Percentiles rank a stretch among this genome's conserved stretches.
Conservation (phyloP, 2,797 vertebrate genomes). For the Scleropages formosus region DNA sequence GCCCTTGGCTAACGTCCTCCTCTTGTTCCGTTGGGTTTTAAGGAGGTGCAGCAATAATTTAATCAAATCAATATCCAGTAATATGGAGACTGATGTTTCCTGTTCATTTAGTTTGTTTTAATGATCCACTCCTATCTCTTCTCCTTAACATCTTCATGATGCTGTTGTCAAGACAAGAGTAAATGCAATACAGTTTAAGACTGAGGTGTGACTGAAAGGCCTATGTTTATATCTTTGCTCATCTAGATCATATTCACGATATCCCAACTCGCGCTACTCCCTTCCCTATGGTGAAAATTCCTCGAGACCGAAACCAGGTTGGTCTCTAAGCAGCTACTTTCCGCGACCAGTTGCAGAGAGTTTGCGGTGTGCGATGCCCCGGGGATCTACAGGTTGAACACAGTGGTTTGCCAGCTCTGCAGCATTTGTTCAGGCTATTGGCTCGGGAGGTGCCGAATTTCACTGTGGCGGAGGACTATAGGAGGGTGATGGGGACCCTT, state of each 20-base stretch:
- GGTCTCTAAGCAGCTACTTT: background rate
- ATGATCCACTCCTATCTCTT: too few relatives aligned
- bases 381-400: conserved; percentile 45
- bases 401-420: conserved; percentile 61
- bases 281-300: background rate
- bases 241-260: background rate
- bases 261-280: background rate
- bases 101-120: too few relatives aligned
- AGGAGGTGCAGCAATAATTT: too few relatives aligned
- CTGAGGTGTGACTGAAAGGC: too few relatives aligned
- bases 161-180: too few relatives aligned
- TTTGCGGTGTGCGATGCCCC: background rate
- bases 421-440: conserved; percentile 62
- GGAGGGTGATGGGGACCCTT: conserved; percentile 44
- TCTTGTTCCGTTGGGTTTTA: too few relatives aligned
- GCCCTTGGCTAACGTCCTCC: too few relatives aligned
- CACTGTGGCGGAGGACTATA: conserved; percentile 53
- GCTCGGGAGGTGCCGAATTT: conserved; percentile 64
- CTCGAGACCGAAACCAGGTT: background rate
- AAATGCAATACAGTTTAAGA: too few relatives aligned
- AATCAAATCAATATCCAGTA: too few relatives aligned
- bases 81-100: too few relatives aligned
- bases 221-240: too few relatives aligned
- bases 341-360: background rate
- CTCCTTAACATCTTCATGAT: too few relatives aligned